Conservation (phyloP, 2,888 invertebrate species). For the Zeuzera pyrina region DNA sequence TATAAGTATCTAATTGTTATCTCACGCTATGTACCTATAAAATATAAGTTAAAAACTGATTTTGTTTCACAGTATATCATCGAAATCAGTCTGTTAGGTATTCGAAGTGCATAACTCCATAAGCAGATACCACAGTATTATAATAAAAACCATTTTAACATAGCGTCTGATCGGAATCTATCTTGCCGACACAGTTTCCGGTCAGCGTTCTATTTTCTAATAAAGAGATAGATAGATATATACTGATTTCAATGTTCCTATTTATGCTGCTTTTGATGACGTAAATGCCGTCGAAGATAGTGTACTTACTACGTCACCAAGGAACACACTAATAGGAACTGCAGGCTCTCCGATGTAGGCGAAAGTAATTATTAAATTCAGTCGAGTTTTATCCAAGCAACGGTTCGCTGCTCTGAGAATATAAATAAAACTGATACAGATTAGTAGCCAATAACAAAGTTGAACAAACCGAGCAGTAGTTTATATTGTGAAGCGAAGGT, state of each 20-base stretch:
- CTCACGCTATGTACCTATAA: too few relatives aligned
- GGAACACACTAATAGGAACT: conserved; percentile 28
- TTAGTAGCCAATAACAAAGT: conserved; percentile 25
- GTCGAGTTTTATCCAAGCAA: conserved; percentile 46
- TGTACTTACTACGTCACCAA: conserved; percentile 50
- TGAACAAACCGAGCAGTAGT: too few relatives aligned
- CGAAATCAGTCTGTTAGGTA: too few relatives aligned
- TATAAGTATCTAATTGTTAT: too few relatives aligned
- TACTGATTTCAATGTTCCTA: conserved; percentile 53
- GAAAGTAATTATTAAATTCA: conserved; percentile 59
- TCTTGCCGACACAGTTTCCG: conserved; percentile 55
- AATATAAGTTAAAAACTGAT: too few relatives aligned
- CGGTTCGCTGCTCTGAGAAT: conserved; percentile 45
- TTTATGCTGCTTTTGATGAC: too few relatives aligned
- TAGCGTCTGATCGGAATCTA: too few relatives aligned
- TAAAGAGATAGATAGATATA: too few relatives aligned
- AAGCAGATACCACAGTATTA: too few relatives aligned
- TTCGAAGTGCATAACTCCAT: too few relatives aligned
- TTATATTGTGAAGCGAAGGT: too few relatives aligned
- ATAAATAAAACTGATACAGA: conserved; percentile 40
- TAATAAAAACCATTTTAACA: background rate
- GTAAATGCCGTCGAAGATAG: conserved; percentile 64
- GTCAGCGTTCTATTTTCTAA: conserved; percentile 62
- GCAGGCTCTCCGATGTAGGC: conserved; percentile 35
- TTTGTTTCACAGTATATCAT: too few relatives aligned